Conservation (phyloP, 2,113 vertebrate genomes). For the Paracanthobrama guichenoti region DNA sequence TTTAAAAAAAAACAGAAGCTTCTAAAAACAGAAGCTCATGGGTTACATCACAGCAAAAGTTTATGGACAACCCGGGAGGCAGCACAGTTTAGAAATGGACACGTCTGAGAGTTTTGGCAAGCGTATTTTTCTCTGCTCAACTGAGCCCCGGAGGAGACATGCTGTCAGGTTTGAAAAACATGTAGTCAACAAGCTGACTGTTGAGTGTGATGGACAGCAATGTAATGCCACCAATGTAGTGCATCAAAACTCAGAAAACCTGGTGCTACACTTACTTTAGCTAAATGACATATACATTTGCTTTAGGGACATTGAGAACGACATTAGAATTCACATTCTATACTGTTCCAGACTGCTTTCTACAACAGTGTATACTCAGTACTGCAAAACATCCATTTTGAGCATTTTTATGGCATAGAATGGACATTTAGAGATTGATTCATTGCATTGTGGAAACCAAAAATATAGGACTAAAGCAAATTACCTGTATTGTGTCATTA, state of each 20-base stretch:
- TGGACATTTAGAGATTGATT: background rate
- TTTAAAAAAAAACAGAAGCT: background rate
- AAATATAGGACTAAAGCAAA: background rate
- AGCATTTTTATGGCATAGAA: background rate
- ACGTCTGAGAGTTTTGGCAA: constrained; percentile 11
- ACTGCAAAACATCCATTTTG: background rate
- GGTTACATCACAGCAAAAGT: background rate
- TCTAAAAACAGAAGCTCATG: background rate
- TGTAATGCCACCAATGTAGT: constrained; percentile 3
- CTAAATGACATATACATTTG: constrained; percentile 1
- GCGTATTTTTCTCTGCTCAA: constrained; percentile 28
- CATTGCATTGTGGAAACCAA: background rate
- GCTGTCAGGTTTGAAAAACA: constrained; percentile 35
- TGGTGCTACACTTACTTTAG: background rate
- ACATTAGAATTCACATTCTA: background rate
- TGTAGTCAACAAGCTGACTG: background rate
- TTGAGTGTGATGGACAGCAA: constrained; percentile 12
- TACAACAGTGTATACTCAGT: background rate
- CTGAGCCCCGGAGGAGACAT: constrained; percentile 10
- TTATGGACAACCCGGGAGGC: background rate
- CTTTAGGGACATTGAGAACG: background rate
- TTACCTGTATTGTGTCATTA: background rate
- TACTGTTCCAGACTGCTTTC: background rate
- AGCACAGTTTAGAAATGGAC: background rate
- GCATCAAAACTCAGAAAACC: constrained; percentile 11